Conservation (phyloP, 2,888 invertebrate species). For the Lagria hirta region DNA sequence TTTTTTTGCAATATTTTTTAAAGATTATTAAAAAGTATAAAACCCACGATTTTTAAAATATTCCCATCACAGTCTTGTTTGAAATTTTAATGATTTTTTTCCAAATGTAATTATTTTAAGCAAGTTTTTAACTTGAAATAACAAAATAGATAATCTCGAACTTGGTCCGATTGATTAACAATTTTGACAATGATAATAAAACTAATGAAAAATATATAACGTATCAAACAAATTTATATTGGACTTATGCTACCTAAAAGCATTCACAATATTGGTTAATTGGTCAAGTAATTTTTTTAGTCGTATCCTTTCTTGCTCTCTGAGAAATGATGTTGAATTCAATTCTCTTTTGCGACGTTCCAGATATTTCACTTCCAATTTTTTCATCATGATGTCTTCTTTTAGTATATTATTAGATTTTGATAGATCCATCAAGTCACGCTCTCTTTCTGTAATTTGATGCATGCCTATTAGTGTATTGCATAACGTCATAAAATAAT, state of each 20-base stretch:
- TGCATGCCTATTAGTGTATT: neutral
- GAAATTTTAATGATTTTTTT: constrained; percentile 17
- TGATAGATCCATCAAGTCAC: constrained; percentile 55
- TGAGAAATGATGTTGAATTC: constrained; percentile 44
- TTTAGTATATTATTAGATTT: constrained; percentile 56
- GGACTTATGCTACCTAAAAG: constrained; percentile 50
- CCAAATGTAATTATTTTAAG: constrained; percentile 16
- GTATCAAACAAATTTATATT: constrained; percentile 24
- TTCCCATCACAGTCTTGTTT: constrained; percentile 44
- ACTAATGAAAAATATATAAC: constrained; percentile 12
- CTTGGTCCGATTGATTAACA: constrained; percentile 22
- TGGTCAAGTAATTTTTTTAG: constrained; percentile 47
- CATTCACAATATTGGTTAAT: constrained; percentile 48
- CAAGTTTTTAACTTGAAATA: constrained; percentile 8
- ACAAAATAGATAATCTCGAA: constrained; percentile 17
- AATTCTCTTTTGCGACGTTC: constrained; percentile 47
- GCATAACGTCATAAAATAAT: neutral
- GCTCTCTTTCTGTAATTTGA: constrained; percentile 58
- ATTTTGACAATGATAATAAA: constrained; percentile 17
- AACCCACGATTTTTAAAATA: constrained; percentile 34
- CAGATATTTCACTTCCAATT: constrained; percentile 53
- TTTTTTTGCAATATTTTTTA: constrained; percentile 33
- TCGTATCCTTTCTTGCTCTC: constrained; percentile 46
- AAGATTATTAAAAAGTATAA: constrained; percentile 34
- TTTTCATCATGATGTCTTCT: constrained; percentile 57